phyloP scores from a whole-genome alignment of 2,113 vertebrate species.

The Illadopsis cleaveri region DNA sequence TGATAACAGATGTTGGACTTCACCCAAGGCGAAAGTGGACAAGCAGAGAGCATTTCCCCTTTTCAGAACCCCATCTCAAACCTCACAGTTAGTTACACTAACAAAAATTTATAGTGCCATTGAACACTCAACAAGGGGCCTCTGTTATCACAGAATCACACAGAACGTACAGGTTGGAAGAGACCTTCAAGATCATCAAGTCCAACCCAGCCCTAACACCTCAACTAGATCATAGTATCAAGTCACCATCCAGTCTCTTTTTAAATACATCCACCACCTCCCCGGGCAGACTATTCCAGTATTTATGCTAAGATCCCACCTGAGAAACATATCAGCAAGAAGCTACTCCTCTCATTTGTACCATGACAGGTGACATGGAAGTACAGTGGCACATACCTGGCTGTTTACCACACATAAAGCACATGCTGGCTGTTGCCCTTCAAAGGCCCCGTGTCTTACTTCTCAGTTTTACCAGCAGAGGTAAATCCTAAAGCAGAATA shows the following conservation, averaged over 20 bases:
- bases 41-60: not conserved
- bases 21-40: not conserved
- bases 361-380: not conserved
- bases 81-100: not conserved
- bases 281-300: too few relatives aligned
- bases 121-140: rapidly evolving
- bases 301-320: not conserved
- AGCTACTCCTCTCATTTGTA: too few relatives aligned
- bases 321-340: not conserved
- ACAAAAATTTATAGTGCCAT: not conserved
- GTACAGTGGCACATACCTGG: not conserved
- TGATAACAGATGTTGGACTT: not conserved
- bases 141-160: too few relatives aligned
- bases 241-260: too few relatives aligned
- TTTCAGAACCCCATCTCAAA: not conserved
- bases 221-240: too few relatives aligned
- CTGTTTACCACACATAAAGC: not conserved
- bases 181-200: too few relatives aligned
- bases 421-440: not conserved
- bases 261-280: too few relatives aligned
- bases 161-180: too few relatives aligned
- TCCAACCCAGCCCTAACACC: too few relatives aligned
- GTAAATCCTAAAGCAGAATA: not conserved
- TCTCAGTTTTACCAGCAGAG: not conserved
- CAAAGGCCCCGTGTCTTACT: not conserved